Evolutionary conservation across 2,888 invertebrate genomes (phyloP), one percentile per base, ranked within the genome.

Genomic region (Melipona beecheii): DNA sequence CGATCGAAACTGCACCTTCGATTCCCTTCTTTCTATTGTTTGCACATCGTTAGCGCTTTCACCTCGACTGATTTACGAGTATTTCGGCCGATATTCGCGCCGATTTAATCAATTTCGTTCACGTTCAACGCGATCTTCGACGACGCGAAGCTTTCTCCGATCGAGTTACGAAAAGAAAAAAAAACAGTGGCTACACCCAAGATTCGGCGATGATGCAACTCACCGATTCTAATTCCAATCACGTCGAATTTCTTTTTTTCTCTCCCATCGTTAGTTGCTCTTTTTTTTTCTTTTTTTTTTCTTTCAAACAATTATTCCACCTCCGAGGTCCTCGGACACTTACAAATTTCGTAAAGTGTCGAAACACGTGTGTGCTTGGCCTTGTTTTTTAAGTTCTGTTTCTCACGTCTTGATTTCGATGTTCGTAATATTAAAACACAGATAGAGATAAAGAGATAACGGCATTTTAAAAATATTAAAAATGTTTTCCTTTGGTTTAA

Each of bases 71-170:
- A 21, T 58, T 50, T 27, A 58, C 24, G 2, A 75, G 52, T 50
- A 66, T 43, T n/a, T 43, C 31, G 31, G 4, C 31, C 50, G 24
- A 66, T 60, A 50, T 27, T 54, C 27, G 21, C 17, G 17, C 6
- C 58, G 24, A 13, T 58, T n/a, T 66, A 71, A 71, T 62, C 36
- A 71, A 83, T 82, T 82, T 66, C n/a, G 19, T 15, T 83, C 83
- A 83, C 83, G 83, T 75, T 43, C 78, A 17, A 52, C 4, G 17
- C 65, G 50, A 66, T 66, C 21, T 66, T 52, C 36, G 21, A 54
- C 58, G 31, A n/a, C 74, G 24, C 21, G n/a, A 60, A 83, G 74
- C 70, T 66, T 60, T 86, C 86, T 75, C 75, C 62, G n/a, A 66
- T 86, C 70, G 27, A 58, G 43, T 86, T 78, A 73, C 69, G 54